Evolutionary conservation across 2,797 vertebrate genomes (phyloP), one percentile per base, ranked within the genome.

Genomic region (Scolopax bukidnonensis): DNA sequence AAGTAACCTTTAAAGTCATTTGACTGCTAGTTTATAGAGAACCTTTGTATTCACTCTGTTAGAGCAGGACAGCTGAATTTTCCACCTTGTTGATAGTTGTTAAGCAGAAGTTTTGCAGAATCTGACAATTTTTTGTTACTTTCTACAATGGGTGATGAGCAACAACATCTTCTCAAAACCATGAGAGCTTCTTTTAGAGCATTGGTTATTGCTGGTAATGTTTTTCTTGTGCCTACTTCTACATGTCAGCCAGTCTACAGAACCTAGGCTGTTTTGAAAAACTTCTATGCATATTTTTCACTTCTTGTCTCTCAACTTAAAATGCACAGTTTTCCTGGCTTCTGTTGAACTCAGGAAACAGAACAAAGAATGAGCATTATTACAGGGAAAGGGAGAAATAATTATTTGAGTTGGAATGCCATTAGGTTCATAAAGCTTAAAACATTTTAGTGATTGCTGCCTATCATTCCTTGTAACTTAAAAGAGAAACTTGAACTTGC

Each of bases 271-370:
- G 25, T 20, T n/a, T 19, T 64, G 57, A 36, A 87, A 85, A 94
- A 43, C 25, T 14, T 63, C 25, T 23, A 6, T 30, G 25, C 10
- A 5, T 10, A 30, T 57, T 76, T 78, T 89, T 54, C 33, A 30
- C 6, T 59, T 80, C 15, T 9, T 76, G 11, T 32, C 59, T 76
- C 63, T 56, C 81, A 68, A 3, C 36, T 51, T 43, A 32, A 79
- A 61, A 5, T 25, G 36, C 9, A 2, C 16, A 19, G 15, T 33
- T 77, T 78, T 75, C 81, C 67, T 67, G 57, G 28, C 40, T 84
- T 85, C 71, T 78, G 45, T 67, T 87, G 76, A 68, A 83, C 21
- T 61, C 54, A 13, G 68, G 27, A 75, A 93, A 54, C 15, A 61
- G 38, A 70, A 27, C 18, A 15, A 33, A 70, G 60, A 60, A 84